Evolutionary conservation across 1,140 invertebrate genomes (phyloP), one percentile per base, ranked within the genome.

Genomic region (Belonocnema kinseyi): DNA sequence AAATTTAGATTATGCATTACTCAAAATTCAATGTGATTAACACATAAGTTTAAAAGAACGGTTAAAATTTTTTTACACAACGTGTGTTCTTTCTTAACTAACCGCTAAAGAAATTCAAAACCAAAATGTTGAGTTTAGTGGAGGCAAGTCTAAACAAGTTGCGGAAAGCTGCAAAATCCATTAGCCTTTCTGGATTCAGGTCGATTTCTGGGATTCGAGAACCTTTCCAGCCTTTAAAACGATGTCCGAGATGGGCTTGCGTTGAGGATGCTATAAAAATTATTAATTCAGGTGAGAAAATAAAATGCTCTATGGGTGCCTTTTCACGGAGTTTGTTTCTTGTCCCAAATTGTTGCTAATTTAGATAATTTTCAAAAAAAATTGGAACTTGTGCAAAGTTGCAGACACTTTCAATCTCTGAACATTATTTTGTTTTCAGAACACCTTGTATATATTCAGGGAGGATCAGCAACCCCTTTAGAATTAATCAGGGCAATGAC

Each of bases 401-500:
- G 10, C 58, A 19, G 8, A 56, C 6, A 33, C 5, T 33, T n/a
- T n/a, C 8, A 73, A 17, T 13, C 0, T 19, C 8, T 19, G 12
- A 61, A 53, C 40, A 56, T 71, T 46, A 50, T 58, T 73, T 80
- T 72, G 75, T 77, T 92, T 91, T 40, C 90, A 97, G 97, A 95
- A 77, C 93, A 97, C 83, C 94, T 95, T 6, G 95, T 98, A 10
- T 98, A 96, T 87, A 92, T 96, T 1, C 96, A 97, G 86, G 97
- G 97, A n/a, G 97, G 97, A 2, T 97, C 97, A 1, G 96, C 97
- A 1, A 98, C 97, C 0, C 97, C 97, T 0, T 92, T 95, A 13
- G 93, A 93, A 33, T 90, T 98, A 2, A 92, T 98, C 3, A 92
- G 94, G 56, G 96, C 96, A 0, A 95, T 99, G 94, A 95, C 96